Base-by-base conservation (phyloP, 2,888 invertebrate genomes). In the Drosophila ustulata region DNA sequence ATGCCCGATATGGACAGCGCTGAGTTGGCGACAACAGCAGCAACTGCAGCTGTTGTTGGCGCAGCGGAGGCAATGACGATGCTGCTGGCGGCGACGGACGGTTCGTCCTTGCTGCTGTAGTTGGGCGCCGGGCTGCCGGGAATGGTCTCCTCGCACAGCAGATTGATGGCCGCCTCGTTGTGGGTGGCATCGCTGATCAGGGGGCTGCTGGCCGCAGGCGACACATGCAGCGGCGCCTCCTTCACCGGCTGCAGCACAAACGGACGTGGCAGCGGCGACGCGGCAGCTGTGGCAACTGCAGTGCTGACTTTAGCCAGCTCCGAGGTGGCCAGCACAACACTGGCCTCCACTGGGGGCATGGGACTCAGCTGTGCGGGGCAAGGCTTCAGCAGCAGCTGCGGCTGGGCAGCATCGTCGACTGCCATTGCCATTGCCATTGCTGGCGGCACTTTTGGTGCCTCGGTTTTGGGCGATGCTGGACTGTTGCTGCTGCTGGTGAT, bases 61-160 rank as follows among this genome's bases (percentile, higher is more conserved):
- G 30, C 13, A 6, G 25, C 32, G 25, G 32, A 3, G 25, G 23
- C 3, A 18, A 18, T 9, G 5, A 25, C 26, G 34, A n/a, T 7
- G 11, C 13, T 4, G 18, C 5, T 39, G 46, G 25, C 9, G 57
- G 50, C 26, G 6, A 43, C 1, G 3, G 57, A 34, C 5, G 32
- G 69, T 0, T 82, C 74, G 62, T 89, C 80, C 47, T 71, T 66
- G 68, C 70, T 80, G 91, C 91, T 50, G 25, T 95, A 94, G 32
- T 71, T 89, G 0, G 96, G 96, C 49, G 96, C 96, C 4, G 97
- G 97, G 90, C 97, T 97, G 25, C 97, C 96, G 0, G 97, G 98
- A 89, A 98, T 97, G 28, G 97, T 97, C 93, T 98, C 98, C 91
- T 97, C 97, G 91, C 98, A 98, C 9, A 97, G 93, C 77, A 98